Evolutionary conservation across 1,140 invertebrate species (phyloP), one percentile per base, ranked within the genome.

Genomic region (Mercenaria mercenaria): DNA sequence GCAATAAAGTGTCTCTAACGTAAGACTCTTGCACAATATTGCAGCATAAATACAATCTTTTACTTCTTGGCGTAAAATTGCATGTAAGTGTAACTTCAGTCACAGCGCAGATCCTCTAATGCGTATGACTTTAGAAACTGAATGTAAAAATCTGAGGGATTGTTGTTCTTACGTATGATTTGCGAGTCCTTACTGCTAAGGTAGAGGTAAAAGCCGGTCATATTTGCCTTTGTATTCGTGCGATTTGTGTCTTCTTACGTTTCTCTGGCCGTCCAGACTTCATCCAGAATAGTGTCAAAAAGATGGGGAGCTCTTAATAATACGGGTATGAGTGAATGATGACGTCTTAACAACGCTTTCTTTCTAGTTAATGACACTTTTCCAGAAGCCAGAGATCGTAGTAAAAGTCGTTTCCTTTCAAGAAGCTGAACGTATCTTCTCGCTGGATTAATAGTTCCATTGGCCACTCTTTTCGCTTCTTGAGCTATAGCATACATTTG

Each of bases 81-180:
- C 23, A 34, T 11, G 52, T n/a, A n/a, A n/a, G n/a, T n/a, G n/a
- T n/a, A n/a, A n/a, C n/a, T n/a, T n/a, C n/a, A n/a, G n/a, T n/a
- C n/a, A n/a, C n/a, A n/a, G n/a, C n/a, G n/a, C n/a, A n/a, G n/a
- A n/a, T n/a, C 80, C 50, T 41, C 80, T 29, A 52, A 90, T 15
- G 64, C 61, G 84, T 52, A 90, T 18, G 74, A 84, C 61, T 82
- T 15, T n/a, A n/a, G n/a, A n/a, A n/a, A n/a, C n/a, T n/a, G n/a
- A n/a, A n/a, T n/a, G n/a, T n/a, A n/a, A n/a, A n/a, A n/a, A n/a
- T n/a, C n/a, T n/a, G n/a, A n/a, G n/a, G n/a, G n/a, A n/a, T n/a
- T n/a, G n/a, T n/a, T n/a, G n/a, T n/a, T n/a, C n/a, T n/a, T n/a
- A n/a, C n/a, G n/a, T n/a, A n/a, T n/a, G n/a, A n/a, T n/a, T n/a